Conservation (phyloP, 2,888 invertebrate genomes). For the Drosophila villosipedis region DNA sequence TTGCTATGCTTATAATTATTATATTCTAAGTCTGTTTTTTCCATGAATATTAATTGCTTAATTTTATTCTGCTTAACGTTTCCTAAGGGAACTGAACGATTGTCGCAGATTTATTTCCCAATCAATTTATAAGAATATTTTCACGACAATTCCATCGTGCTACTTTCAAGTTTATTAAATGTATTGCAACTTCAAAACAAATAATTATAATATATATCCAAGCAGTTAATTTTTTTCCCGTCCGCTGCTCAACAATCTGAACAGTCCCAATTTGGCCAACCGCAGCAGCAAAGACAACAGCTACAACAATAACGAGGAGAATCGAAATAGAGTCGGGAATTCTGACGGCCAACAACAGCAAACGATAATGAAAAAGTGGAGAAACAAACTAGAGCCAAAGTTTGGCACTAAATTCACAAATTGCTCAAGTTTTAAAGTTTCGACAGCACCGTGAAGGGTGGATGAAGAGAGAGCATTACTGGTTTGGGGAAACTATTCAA, state of each 20-base stretch:
- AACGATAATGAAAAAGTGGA: conserved; percentile 73
- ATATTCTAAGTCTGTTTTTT: neutral
- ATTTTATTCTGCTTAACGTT: neutral
- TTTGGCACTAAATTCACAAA: conserved; percentile 79
- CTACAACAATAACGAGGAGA: conserved; percentile 30
- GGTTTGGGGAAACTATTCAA: conserved; percentile 67
- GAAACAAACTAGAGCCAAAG: conserved; percentile 68
- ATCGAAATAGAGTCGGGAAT: conserved; percentile 8
- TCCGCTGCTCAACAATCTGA: conserved; percentile 39
- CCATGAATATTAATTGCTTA: neutral
- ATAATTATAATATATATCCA: conserved; percentile 56
- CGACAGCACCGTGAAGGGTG: conserved; percentile 50
- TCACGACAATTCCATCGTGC: neutral
- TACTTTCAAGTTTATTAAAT: neutral
- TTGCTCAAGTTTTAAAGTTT: conserved; percentile 79
- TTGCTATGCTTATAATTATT: neutral
- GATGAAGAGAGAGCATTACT: conserved; percentile 17
- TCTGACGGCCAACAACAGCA: conserved; percentile 24
- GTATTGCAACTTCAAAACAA: conserved; percentile 1
- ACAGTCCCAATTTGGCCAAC: conserved; percentile 56
- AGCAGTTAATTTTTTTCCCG: conserved; percentile 63
- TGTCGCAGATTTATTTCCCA: neutral
- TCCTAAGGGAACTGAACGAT: neutral
- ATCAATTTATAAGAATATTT: neutral
- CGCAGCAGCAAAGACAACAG: conserved; percentile 28